Conservation (phyloP, 2,797 vertebrate genomes). For the Takifugu rubripes region DNA sequence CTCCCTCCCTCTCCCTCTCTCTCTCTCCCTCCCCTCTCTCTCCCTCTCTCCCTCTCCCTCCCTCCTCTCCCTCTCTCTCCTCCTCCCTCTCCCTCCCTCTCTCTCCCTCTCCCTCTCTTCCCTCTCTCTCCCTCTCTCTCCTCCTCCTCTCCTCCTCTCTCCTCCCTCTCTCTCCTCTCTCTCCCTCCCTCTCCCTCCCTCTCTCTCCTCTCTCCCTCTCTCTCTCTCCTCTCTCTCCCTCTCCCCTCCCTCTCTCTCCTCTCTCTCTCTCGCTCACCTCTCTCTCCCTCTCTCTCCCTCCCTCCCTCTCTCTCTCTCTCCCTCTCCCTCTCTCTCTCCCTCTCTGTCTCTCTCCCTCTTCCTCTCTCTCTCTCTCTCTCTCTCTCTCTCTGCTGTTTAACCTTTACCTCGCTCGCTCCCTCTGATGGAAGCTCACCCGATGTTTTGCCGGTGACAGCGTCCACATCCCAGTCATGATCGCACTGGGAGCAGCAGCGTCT, state of each 20-base stretch:
- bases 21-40: too few relatives aligned
- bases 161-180: constrained; percentile 1
- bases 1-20: too few relatives aligned
- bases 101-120: too few relatives aligned
- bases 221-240: background rate
- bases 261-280: too few relatives aligned
- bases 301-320: background rate
- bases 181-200: constrained; percentile 11
- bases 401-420: background rate
- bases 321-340: too few relatives aligned
- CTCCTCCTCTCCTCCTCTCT: constrained; percentile 9
- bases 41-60: too few relatives aligned
- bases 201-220: constrained; percentile 19
- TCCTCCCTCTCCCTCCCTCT: too few relatives aligned
- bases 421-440: background rate
- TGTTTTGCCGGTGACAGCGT: background rate
- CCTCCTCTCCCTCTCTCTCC: too few relatives aligned
- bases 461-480: too few relatives aligned
- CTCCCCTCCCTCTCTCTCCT: background rate
- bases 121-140: too few relatives aligned
- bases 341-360: too few relatives aligned
- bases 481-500: too few relatives aligned
- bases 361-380: background rate
- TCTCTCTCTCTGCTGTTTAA: background rate
- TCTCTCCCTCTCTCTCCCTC: background rate